Percentiles rank a stretch among this genome's conserved stretches.
These are phyloP conservation scores for Nyctalus aviator DNA, from an alignment of 2,797 vertebrate species.

Conservation along the genomic window DNA sequence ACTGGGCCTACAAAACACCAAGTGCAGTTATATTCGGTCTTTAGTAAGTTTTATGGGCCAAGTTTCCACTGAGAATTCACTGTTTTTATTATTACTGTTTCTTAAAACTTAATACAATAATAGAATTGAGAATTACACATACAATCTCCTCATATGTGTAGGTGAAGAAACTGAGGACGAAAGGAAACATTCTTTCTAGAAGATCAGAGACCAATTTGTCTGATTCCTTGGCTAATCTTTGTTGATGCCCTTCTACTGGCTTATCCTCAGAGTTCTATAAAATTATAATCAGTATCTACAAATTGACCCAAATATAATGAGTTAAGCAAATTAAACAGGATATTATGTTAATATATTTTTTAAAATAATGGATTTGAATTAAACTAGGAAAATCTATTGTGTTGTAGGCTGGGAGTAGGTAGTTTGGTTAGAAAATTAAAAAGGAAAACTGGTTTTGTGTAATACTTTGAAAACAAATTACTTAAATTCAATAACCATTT, in stretches of 20 bases:
- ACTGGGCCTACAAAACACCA: background rate
- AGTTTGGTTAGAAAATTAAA: background rate
- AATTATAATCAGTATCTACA: background rate
- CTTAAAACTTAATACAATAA: background rate
- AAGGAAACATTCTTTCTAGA: background rate
- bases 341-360: constrained; percentile 13
- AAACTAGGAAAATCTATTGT: background rate
- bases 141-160: background rate
- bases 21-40: background rate
- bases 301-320: background rate
- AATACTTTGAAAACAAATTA: background rate
- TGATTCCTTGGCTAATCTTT: background rate
- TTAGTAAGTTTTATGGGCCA: background rate
- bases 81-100: background rate
- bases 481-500: constrained; percentile 7
- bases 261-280: constrained; percentile 7
- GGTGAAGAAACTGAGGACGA: background rate
- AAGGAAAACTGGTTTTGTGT: background rate
- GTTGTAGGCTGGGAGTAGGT: accelerated
- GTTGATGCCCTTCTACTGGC: background rate
- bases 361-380: background rate
- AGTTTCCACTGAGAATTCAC: constrained; percentile 23
- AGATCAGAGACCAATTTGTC: background rate
- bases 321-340: constrained; percentile 29
- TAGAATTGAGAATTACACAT: background rate